These are phyloP conservation scores for Adrianichthys oophorus DNA, from an alignment of 2,797 vertebrate genomes.

Conservation along the genomic window DNA sequence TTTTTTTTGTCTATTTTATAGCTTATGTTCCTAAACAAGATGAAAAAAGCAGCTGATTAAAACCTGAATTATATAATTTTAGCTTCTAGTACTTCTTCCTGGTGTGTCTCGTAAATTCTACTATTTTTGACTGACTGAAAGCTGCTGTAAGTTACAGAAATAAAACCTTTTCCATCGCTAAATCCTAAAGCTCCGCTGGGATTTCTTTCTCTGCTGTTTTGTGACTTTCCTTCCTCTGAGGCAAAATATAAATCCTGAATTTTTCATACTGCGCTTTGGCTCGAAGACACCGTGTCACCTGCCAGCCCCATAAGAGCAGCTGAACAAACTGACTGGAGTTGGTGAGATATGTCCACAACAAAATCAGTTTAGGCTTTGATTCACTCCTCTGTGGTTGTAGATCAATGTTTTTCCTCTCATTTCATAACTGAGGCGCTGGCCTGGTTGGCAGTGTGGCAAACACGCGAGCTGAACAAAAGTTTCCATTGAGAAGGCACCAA, in stretches of 20 bases:
- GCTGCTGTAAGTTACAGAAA: no score
- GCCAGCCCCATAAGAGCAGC: conserved; percentile 53
- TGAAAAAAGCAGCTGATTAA: no score
- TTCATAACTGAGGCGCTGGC: conserved; percentile 46
- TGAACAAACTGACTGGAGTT: conserved; percentile 28
- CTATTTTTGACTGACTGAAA: no score
- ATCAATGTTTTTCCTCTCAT: conserved; percentile 62
- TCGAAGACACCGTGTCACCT: conserved; percentile 45
- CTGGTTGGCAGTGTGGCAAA: conserved; percentile 55
- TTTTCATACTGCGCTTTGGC: conserved; percentile 28
- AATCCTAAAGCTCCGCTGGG: conserved; percentile 34
- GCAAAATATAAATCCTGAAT: conserved; percentile 52
- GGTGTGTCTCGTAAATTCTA: no score
- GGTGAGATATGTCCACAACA: conserved; percentile 10
- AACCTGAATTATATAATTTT: no score
- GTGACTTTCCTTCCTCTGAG: conserved; percentile 55
- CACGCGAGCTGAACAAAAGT: conserved; percentile 68
- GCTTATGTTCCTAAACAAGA: background rate
- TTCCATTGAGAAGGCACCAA: conserved; percentile 70
- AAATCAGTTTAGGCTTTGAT: conserved; percentile 46
- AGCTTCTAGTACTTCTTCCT: no score
- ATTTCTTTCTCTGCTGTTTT: conserved; percentile 44
- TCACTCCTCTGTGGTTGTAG: conserved; percentile 42
- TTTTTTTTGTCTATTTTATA: background rate
- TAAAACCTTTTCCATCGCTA: conserved; percentile 28